Percentiles rank a stretch among this genome's conserved stretches.
Conservation (phyloP, 2,888 invertebrate species). For the Pomacea canaliculata region DNA sequence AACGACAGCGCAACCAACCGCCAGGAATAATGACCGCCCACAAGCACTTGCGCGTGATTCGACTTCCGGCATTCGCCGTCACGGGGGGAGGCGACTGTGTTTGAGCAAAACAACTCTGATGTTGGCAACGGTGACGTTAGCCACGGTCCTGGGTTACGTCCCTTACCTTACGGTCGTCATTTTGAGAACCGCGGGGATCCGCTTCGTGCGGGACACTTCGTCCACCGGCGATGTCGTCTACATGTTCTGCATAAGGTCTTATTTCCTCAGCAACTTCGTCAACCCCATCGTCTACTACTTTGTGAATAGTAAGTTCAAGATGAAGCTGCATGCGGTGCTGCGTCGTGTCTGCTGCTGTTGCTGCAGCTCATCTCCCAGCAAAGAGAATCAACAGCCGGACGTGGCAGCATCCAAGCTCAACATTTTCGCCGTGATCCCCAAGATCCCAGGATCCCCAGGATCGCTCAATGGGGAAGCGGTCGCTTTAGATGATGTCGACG, state of each 20-base stretch:
- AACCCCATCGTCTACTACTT: slow-evolving; percentile 40
- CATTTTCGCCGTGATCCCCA: too few species aligned
- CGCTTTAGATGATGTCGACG: too few species aligned
- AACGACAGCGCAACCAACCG: too few species aligned
- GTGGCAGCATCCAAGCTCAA: too few species aligned
- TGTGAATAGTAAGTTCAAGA: slow-evolving; percentile 35
- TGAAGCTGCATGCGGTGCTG: slow-evolving; percentile 7
- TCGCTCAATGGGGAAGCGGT: too few species aligned
- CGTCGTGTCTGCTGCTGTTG: neutral
- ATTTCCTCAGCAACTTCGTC: slow-evolving; percentile 39
- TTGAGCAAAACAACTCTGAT: slow-evolving; percentile 48
- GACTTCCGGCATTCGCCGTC: slow-evolving; percentile 5
- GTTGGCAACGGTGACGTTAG: slow-evolving; percentile 49
- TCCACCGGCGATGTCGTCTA: slow-evolving; percentile 39
- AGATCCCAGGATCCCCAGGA: too few species aligned
- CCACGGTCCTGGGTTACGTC: slow-evolving; percentile 49
- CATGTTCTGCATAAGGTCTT: slow-evolving; percentile 52
- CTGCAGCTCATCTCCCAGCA: neutral
- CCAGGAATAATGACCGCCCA: too few species aligned
- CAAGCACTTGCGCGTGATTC: too few species aligned
- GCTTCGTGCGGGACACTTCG: slow-evolving; percentile 41
- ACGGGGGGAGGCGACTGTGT: slow-evolving; percentile 17
- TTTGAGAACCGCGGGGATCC: slow-evolving; percentile 42
- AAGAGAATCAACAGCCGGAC: too few species aligned
- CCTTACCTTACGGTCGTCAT: slow-evolving; percentile 52